Evolutionary conservation across 53 echinoderm and acorn worm species (phyloP), one percentile per base, ranked within the genome.

Genomic region (Astropecten irregularis): DNA sequence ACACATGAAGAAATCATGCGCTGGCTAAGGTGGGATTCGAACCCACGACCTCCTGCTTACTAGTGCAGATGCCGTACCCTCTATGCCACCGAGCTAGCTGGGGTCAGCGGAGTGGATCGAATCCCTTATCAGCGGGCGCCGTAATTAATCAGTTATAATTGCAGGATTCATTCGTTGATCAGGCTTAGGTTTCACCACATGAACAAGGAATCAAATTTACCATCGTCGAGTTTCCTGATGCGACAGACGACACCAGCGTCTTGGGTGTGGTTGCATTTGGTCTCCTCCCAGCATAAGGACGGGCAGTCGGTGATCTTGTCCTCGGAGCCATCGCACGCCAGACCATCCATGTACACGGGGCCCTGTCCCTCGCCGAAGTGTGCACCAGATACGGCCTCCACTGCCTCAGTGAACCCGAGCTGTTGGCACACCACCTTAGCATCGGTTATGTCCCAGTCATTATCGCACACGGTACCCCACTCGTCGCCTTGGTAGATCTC

Each of bases 181-280:
- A n/a, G n/a, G n/a, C n/a, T n/a, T n/a, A n/a, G n/a, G n/a, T n/a
- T n/a, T n/a, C n/a, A n/a, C n/a, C n/a, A n/a, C n/a, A n/a, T n/a
- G n/a, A n/a, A n/a, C n/a, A n/a, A n/a, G n/a, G n/a, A n/a, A n/a
- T n/a, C n/a, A n/a, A n/a, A n/a, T n/a, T n/a, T n/a, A n/a, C n/a
- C n/a, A n/a, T n/a, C n/a, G n/a, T n/a, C n/a, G n/a, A n/a, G n/a
- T n/a, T n/a, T n/a, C n/a, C n/a, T n/a, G n/a, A n/a, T n/a, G n/a
- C n/a, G 32, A 21, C 84, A 84, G 70, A 58, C 38, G 28, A 84
- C 84, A 8, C 84, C 84, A 10, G 58, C 84, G 51, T 69, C 69
- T 42, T 84, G 55, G 16, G 55, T 71, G 57, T 57, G 69, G 14
- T 58, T 58, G 32, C 84, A 84, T 27, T 57, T 37, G 2, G 69